Percentiles rank a stretch among this genome's conserved stretches.
phyloP scores from a whole-genome alignment of 2,113 vertebrate species.

The Melanocharis versteri region DNA sequence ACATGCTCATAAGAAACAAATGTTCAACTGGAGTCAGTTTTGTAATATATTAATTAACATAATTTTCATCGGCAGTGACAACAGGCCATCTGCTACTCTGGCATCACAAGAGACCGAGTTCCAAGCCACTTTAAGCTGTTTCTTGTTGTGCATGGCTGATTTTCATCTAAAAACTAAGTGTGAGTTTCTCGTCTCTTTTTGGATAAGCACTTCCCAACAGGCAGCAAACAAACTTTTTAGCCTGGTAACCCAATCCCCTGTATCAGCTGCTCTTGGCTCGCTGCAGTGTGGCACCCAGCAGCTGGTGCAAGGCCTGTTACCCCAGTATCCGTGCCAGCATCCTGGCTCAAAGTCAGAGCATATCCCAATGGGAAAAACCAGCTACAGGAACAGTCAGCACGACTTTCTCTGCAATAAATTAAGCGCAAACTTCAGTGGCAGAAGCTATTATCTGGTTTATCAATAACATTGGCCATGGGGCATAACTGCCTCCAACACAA shows the following conservation, averaged over 20 bases:
- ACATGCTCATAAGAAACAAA: slow-evolving; percentile 16
- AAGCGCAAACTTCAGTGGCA: background rate
- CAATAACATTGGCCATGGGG: background rate
- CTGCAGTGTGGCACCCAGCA: background rate
- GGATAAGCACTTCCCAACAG: background rate
- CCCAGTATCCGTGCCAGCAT: background rate
- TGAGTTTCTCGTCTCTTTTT: background rate
- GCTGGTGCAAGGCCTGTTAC: background rate
- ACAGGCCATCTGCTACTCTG: slow-evolving; percentile 57
- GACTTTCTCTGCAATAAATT: background rate
- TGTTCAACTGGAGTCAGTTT: slow-evolving; percentile 33
- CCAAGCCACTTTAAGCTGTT: background rate
- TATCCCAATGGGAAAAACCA: background rate
- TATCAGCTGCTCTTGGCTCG: background rate
- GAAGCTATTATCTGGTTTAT: background rate
- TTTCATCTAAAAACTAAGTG: background rate
- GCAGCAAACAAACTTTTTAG: background rate
- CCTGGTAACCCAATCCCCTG: background rate
- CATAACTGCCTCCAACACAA: background rate
- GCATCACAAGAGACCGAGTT: background rate
- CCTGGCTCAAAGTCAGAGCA: background rate
- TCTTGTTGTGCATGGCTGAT: background rate
- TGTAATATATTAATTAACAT: slow-evolving; percentile 64
- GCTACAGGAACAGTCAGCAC: background rate
- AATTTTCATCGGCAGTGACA: slow-evolving; percentile 53